Evolutionary conservation across 2,888 invertebrate species (phyloP), one percentile per base, ranked within the genome.

Genomic region (Dinocampus coccinellae): DNA sequence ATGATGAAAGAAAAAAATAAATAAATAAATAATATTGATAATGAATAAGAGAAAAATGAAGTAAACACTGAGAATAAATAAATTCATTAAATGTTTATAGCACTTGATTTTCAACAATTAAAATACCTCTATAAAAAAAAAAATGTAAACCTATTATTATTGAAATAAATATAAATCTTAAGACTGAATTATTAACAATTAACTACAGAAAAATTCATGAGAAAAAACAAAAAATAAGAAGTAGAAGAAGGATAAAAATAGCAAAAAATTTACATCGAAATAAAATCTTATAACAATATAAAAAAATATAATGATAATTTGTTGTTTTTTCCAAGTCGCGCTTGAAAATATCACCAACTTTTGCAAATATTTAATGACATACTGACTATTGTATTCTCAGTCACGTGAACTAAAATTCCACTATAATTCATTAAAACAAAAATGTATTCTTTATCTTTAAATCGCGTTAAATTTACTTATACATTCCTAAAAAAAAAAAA

Each of bases 101-200:
- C 77, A 81, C 83, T 79, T 80, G 76, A 78, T 83, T 84, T 62
- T 82, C 80, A 81, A 76, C 73, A 72, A 82, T 81, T 83, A 79
- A 83, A 85, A 85, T 86, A 87, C 84, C 85, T 86, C 84, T 80
- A 78, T 85, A 84, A 78, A 81, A 79, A n/a, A n/a, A 85, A 83
- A 86, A 86, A 85, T 29, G 29, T 4, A 81, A 83, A 82, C 83
- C 83, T 82, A 86, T 83, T 84, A 86, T 83, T 84, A 86, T 83
- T 82, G 80, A 83, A 86, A 87, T 85, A 85, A 86, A 85, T 80
- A 82, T 83, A 82, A 84, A 80, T 81, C 80, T 82, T 85, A 85
- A 87, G 86, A 87, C 86, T 87, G 85, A 83, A 71, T 69, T 3
- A 70, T 60, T 55, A 42, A 65, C 63, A 6, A 24, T 34, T 58